A percentile compares a stretch with the other conserved stretches of the same genome.
phyloP scores from a whole-genome alignment of 1,140 invertebrate genomes.

The Macrobrachium rosenbergii region DNA sequence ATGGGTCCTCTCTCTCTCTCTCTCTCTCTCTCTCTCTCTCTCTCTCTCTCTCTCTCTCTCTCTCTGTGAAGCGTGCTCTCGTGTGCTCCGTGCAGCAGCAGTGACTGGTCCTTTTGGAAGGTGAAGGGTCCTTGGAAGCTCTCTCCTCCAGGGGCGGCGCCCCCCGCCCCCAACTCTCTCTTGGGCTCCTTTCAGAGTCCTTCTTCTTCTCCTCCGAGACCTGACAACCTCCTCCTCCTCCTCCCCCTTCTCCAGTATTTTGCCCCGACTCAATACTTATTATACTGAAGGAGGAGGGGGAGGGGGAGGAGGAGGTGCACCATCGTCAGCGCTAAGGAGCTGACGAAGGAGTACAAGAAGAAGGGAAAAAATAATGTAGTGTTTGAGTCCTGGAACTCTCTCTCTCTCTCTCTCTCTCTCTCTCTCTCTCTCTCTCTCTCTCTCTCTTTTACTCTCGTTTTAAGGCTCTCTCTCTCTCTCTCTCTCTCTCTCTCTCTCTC shows the following conservation, averaged over 20 bases:
- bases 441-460: no score
- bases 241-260: conserved; percentile 26
- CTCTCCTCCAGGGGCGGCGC: no score
- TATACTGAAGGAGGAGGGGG: conserved; percentile 5
- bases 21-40: background rate
- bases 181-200: conserved; percentile 3
- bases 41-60: no score
- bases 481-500: background rate
- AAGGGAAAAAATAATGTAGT: background rate
- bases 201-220: conserved; percentile 12
- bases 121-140: conserved; percentile 25
- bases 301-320: background rate
- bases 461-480: background rate
- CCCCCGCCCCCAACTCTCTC: no score
- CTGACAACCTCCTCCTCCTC: conserved; percentile 1
- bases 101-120: conserved; percentile 37
- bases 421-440: background rate
- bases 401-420: background rate
- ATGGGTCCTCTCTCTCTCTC: background rate
- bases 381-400: background rate
- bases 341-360: background rate
- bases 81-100: background rate
- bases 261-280: conserved; percentile 41
- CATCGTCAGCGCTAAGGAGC: background rate
- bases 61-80: no score